Evolutionary conservation across 2,113 vertebrate species (phyloP).

Genomic region (Greenwoodochromis staneri): DNA sequence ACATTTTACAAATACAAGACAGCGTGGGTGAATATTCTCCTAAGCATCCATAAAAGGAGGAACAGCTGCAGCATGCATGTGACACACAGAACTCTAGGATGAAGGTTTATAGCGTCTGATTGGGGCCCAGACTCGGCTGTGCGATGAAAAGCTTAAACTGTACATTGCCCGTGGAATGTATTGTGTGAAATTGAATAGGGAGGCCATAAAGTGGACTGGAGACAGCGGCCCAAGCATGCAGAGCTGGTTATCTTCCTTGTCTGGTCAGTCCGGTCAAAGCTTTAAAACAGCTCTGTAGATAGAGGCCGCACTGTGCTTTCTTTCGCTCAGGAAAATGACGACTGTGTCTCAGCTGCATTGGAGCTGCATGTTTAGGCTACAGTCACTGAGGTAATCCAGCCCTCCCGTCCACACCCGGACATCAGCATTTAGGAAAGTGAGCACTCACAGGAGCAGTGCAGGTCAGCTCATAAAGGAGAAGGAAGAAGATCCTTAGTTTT

Average conservation of each 20-base stretch:
- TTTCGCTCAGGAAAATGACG: neutral
- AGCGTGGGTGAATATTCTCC: neutral
- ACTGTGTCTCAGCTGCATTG: conserved; percentile 7
- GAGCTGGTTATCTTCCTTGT: conserved; percentile 8
- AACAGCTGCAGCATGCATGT: neutral
- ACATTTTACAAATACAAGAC: conserved; percentile 10
- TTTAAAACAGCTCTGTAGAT: conserved; percentile 3
- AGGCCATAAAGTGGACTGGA: conserved; percentile 46
- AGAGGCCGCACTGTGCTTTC: neutral
- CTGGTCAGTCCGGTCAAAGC: neutral
- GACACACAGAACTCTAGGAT: neutral
- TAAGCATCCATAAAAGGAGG: neutral
- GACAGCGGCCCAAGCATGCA: conserved; percentile 37
- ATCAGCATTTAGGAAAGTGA: neutral
- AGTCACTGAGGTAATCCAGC: conserved; percentile 40
- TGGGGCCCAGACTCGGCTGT: conserved; percentile 18
- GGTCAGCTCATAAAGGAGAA: neutral
- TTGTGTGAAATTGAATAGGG: conserved; percentile 63
- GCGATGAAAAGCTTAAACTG: conserved; percentile 54
- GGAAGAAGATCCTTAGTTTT: neutral
- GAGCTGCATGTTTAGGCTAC: conserved; percentile 36
- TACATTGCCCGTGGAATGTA: conserved; percentile 41
- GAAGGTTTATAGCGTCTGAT: conserved; percentile 44
- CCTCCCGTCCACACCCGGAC: neutral
- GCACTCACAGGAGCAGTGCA: neutral